Percentiles rank a stretch among this genome's conserved stretches.
Conservation (phyloP, 2,113 vertebrate genomes). For the Dromiciops gliroides region DNA sequence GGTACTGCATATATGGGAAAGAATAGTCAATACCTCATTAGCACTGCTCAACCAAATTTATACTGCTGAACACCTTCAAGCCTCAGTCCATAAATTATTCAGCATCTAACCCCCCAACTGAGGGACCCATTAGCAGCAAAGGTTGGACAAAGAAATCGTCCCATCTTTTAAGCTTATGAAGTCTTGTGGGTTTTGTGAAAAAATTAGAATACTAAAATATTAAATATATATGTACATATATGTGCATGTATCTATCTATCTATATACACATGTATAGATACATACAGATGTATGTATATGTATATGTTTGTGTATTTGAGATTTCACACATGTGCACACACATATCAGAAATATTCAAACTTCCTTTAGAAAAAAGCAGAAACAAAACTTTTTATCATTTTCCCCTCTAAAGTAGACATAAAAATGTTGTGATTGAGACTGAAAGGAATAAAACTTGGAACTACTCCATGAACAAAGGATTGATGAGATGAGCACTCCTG, state of each 20-base stretch:
- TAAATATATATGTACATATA: background rate
- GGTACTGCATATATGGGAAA: conserved; percentile 17
- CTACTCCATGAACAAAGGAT: background rate
- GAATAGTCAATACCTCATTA: conserved; percentile 71
- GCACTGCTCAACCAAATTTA: conserved; percentile 65
- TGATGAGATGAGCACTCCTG: background rate
- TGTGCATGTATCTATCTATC: background rate
- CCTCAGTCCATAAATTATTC: conserved; percentile 62
- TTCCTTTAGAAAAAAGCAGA: background rate
- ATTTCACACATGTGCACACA: too few relatives aligned
- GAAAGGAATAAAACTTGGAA: background rate
- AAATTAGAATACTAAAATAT: background rate
- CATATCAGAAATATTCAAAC: background rate
- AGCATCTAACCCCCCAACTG: conserved; percentile 38
- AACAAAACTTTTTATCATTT: background rate
- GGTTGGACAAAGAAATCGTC: background rate
- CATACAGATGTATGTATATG: too few relatives aligned
- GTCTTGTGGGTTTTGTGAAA: background rate
- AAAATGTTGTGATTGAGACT: background rate
- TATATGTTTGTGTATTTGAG: too few relatives aligned
- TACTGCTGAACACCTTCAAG: conserved; percentile 36
- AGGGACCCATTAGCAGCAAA: conserved; percentile 21
- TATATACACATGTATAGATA: too few relatives aligned
- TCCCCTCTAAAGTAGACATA: background rate
- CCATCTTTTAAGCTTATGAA: background rate